Evolutionary conservation across 2,797 vertebrate genomes (phyloP).

Genomic region (Oreochromis mossambicus): DNA sequence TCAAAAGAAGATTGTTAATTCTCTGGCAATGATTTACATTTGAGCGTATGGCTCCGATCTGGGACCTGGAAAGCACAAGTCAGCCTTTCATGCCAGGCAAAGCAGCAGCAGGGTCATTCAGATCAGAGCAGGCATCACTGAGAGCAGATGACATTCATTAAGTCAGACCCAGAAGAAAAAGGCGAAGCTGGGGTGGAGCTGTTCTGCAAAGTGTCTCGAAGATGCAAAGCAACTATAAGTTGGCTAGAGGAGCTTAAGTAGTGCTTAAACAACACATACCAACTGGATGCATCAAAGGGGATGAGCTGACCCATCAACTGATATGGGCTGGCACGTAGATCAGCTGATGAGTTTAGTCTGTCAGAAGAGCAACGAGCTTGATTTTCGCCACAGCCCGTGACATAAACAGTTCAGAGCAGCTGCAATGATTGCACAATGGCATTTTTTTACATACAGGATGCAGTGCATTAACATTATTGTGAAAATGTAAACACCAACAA

Average conservation of each 20-base stretch:
- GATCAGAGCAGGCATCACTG: not conserved
- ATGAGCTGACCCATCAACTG: not conserved
- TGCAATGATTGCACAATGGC: not conserved
- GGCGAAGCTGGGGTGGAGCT: not conserved
- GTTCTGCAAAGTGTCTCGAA: not conserved
- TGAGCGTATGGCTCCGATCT: not conserved
- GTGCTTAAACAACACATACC: not conserved
- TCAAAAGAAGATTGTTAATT: not conserved
- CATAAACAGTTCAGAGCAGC: slow-evolving; percentile 3
- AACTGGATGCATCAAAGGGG: not conserved
- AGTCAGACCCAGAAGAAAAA: not conserved
- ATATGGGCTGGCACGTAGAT: not conserved
- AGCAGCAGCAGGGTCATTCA: not conserved
- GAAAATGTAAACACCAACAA: slow-evolving; percentile 44
- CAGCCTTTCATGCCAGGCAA: not conserved
- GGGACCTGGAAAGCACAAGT: not conserved
- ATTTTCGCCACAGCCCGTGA: not conserved
- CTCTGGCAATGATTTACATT: not conserved
- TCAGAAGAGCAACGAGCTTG: not conserved
- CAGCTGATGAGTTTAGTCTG: not conserved
- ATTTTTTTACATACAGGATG: not conserved
- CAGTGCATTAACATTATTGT: slow-evolving; percentile 3
- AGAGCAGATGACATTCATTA: not conserved
- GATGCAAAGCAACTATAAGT: not conserved
- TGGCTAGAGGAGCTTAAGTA: not conserved